Percentiles rank a stretch among this genome's conserved stretches.
Conservation (phyloP, 1,140 invertebrate genomes). For the Aphidius ervi region DNA sequence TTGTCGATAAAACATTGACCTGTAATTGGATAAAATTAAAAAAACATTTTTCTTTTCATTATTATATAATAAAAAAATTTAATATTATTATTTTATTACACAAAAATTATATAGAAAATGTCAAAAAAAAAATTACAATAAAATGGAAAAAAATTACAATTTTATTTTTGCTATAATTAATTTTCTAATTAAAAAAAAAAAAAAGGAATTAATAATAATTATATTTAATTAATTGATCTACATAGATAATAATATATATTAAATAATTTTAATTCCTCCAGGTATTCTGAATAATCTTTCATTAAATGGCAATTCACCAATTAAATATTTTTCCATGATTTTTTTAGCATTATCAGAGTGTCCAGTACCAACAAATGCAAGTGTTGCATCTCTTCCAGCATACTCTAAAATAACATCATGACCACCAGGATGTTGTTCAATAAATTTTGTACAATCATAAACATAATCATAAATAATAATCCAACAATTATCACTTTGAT, state of each 20-base stretch:
- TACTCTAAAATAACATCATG: conserved; percentile 79
- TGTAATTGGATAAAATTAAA: no score
- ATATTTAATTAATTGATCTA: not conserved
- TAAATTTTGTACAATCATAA: conserved; percentile 69
- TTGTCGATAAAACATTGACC: no score
- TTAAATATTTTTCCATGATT: conserved; percentile 61
- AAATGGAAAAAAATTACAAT: no score
- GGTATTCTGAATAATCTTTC: conserved; percentile 67
- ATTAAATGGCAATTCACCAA: conserved; percentile 67
- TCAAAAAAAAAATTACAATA: no score
- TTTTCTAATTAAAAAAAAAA: no score
- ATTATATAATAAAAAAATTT: no score
- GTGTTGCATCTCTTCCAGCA: conserved; percentile 80
- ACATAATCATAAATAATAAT: conserved; percentile 71
- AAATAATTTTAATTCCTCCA: conserved; percentile 43
- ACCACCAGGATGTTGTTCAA: conserved; percentile 81
- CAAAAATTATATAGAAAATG: no score
- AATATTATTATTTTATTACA: no score
- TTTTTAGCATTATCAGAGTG: conserved; percentile 64
- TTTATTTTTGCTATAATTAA: no score
- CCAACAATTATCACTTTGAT: conserved; percentile 64
- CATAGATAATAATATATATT: not conserved
- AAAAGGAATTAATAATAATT: not conserved
- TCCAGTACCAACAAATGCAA: conserved; percentile 76
- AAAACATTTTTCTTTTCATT: no score